phyloP scores from a whole-genome alignment of 2,113 vertebrate species.

The Perognathus longimembris region DNA sequence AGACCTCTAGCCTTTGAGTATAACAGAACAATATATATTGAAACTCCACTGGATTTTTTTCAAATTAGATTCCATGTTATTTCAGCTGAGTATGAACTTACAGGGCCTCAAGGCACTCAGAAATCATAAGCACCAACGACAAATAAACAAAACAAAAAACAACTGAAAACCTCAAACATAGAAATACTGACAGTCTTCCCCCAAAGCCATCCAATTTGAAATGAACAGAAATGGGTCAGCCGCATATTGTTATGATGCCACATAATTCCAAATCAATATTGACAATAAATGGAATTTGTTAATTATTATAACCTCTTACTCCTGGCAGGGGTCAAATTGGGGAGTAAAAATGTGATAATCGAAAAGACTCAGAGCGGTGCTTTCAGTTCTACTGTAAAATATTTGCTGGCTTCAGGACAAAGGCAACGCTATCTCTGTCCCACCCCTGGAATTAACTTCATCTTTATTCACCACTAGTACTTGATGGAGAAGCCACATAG shows the following conservation, averaged over 20 bases:
- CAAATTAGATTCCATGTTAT: conserved; percentile 86
- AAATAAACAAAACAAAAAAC: not conserved
- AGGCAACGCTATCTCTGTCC: not conserved
- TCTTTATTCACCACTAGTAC: not conserved
- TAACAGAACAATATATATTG: conserved; percentile 86
- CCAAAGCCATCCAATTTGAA: conserved; percentile 76
- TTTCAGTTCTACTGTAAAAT: conserved; percentile 19
- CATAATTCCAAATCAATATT: not conserved
- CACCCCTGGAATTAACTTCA: not conserved
- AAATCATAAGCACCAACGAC: conserved; percentile 49
- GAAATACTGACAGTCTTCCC: conserved; percentile 65
- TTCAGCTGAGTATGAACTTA: conserved; percentile 79
- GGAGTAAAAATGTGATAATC: not conserved
- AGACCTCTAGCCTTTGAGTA: conserved; percentile 79
- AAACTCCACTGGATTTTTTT: conserved; percentile 80
- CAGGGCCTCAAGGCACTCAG: conserved; percentile 73
- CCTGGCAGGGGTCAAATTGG: conserved; percentile 21
- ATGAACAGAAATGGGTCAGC: conserved; percentile 63
- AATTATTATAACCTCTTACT: conserved; percentile 46
- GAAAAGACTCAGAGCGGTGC: not conserved
- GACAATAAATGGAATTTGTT: conserved; percentile 9
- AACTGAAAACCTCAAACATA: not conserved
- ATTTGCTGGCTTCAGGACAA: conserved; percentile 35
- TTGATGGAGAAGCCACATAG: not conserved
- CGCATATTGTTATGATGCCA: conserved; percentile 37